Conservation (phyloP, 2,797 vertebrate species). For the Smutsia temminckii region DNA sequence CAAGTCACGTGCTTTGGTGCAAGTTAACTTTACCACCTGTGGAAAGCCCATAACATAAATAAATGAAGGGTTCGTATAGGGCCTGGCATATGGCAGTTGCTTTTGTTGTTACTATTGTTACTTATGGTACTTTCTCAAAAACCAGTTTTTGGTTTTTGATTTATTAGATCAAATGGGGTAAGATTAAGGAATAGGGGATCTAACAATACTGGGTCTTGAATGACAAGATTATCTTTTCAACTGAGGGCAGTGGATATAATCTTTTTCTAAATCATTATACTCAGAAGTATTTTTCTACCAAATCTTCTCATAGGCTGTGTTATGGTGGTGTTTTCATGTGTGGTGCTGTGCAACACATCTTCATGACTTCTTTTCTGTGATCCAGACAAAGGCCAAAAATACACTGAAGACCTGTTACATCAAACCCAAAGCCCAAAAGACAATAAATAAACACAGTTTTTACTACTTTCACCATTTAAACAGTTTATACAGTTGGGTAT, state of each 20-base stretch:
- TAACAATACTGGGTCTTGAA: background rate
- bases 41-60: background rate
- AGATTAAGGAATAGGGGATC: background rate
- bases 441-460: background rate
- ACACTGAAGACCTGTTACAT: background rate
- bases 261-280: background rate
- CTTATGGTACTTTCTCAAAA: background rate
- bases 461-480: background rate
- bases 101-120: background rate
- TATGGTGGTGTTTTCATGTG: background rate
- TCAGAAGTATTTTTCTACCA: background rate
- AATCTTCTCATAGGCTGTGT: background rate
- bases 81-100: background rate
- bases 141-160: background rate
- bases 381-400: slow-evolving; percentile 32
- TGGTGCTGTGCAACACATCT: background rate
- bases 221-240: background rate
- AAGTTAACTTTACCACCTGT: background rate
- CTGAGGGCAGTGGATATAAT: background rate
- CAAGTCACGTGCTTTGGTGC: background rate
- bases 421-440: background rate
- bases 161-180: background rate
- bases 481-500: background rate
- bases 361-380: background rate
- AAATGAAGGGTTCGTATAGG: background rate